Percentiles rank a stretch among this genome's conserved stretches.
Conservation (phyloP, 2,797 vertebrate genomes). For the Parauchenoglanis punctatus region DNA sequence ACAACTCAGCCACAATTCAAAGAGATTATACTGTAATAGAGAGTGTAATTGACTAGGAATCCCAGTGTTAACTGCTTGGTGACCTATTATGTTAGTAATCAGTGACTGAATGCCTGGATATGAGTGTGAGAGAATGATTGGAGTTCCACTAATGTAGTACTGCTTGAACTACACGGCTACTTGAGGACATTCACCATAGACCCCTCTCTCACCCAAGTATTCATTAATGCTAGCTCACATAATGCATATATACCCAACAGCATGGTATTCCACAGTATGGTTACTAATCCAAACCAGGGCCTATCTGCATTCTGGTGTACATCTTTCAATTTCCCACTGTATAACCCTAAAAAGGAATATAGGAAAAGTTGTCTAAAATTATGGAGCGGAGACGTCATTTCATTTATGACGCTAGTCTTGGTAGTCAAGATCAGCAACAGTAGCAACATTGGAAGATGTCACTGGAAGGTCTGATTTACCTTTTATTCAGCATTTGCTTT, state of each 20-base stretch:
- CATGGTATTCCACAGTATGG: neutral
- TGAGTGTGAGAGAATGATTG: slow-evolving; percentile 31
- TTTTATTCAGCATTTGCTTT: neutral
- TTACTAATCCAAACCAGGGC: slow-evolving; percentile 11
- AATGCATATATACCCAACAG: neutral
- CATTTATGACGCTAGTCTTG: neutral
- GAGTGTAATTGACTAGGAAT: slow-evolving; percentile 52
- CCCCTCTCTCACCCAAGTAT: neutral
- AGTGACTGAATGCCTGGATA: slow-evolving; percentile 45
- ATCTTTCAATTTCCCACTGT: neutral
- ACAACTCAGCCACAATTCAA: slow-evolving; percentile 41
- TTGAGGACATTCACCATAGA: slow-evolving; percentile 21
- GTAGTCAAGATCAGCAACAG: neutral
- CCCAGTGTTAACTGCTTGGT: slow-evolving; percentile 37
- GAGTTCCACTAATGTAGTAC: slow-evolving; percentile 19
- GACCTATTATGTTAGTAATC: slow-evolving; percentile 47
- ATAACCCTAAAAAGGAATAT: neutral
- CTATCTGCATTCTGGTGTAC: neutral
- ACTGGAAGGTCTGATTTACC: neutral
- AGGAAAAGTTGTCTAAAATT: neutral
- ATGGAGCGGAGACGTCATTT: neutral
- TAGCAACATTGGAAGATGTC: neutral
- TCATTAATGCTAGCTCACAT: slow-evolving; percentile 37
- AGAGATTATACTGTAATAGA: slow-evolving; percentile 31
- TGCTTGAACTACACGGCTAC: slow-evolving; percentile 9